Percentiles rank a stretch among this genome's conserved stretches.
These are phyloP conservation scores for Blennius ocellaris DNA, from an alignment of 2,113 vertebrate genomes.

Conservation along the genomic window DNA sequence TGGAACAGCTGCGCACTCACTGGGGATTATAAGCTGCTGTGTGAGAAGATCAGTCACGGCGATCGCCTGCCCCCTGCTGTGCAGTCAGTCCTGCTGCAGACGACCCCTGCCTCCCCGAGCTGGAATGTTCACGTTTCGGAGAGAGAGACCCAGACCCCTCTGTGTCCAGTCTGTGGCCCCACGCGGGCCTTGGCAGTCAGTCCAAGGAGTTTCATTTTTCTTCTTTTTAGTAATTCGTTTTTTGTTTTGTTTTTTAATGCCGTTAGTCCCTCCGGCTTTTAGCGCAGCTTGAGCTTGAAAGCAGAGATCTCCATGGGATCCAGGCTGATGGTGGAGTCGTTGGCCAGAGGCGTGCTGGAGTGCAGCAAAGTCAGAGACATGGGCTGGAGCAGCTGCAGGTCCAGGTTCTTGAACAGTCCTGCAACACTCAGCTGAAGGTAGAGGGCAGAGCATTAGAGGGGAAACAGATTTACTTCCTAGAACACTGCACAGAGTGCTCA, in stretches of 20 bases:
- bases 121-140: constrained; percentile 48
- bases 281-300: constrained; percentile 92
- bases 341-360: constrained; percentile 83
- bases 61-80: constrained; percentile 72
- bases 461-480: too few species aligned
- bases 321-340: constrained; percentile 87
- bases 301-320: constrained; percentile 95
- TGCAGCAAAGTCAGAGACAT: constrained; percentile 93
- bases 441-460: not conserved
- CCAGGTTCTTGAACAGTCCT: constrained; percentile 89
- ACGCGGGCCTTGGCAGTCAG: constrained; percentile 17
- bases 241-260: too few species aligned
- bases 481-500: too few species aligned
- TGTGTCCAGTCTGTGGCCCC: constrained; percentile 21
- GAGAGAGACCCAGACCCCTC: constrained; percentile 38
- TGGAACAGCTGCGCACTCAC: constrained; percentile 37
- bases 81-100: constrained; percentile 64
- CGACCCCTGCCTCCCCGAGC: constrained; percentile 27
- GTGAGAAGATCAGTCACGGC: constrained; percentile 48
- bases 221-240: too few species aligned
- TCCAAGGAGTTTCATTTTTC: constrained; percentile 43
- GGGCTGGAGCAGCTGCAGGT: constrained; percentile 90
- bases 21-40: constrained; percentile 16
- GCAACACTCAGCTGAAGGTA: constrained; percentile 85
- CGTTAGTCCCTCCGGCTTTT: constrained; percentile 51